Evolutionary conservation across 2,797 vertebrate genomes (phyloP).

Genomic region (Nyctibius grandis): DNA sequence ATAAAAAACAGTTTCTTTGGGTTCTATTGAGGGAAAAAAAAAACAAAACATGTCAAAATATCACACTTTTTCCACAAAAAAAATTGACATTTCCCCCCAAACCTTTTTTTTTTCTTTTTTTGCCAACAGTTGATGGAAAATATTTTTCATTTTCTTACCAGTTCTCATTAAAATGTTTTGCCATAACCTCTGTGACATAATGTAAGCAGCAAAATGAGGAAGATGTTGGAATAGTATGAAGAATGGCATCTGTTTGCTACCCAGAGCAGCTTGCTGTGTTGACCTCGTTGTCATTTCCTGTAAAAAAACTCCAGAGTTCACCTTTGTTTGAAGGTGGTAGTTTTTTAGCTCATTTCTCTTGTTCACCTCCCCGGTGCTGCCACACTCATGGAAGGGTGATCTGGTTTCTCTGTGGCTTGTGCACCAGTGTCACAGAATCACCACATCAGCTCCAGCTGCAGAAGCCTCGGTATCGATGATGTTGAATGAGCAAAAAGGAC

Average conservation of each 20-base stretch:
- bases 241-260: background rate
- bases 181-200: background rate
- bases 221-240: background rate
- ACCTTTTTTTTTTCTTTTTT: background rate
- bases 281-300: background rate
- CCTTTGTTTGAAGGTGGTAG: background rate
- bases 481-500: background rate
- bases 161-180: background rate
- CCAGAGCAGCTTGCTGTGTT: background rate
- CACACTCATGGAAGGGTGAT: background rate
- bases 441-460: background rate
- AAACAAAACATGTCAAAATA: background rate
- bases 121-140: background rate
- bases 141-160: background rate
- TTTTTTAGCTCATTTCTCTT: background rate
- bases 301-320: background rate
- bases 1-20: background rate
- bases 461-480: background rate
- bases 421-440: background rate
- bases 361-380: background rate
- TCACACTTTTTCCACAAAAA: background rate
- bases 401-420: background rate
- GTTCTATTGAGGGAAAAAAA: background rate
- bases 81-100: accelerated
- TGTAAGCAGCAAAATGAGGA: background rate